These are phyloP conservation scores for Ginglymostoma cirratum DNA, from an alignment of 2,113 vertebrate species.

Conservation along the genomic window DNA sequence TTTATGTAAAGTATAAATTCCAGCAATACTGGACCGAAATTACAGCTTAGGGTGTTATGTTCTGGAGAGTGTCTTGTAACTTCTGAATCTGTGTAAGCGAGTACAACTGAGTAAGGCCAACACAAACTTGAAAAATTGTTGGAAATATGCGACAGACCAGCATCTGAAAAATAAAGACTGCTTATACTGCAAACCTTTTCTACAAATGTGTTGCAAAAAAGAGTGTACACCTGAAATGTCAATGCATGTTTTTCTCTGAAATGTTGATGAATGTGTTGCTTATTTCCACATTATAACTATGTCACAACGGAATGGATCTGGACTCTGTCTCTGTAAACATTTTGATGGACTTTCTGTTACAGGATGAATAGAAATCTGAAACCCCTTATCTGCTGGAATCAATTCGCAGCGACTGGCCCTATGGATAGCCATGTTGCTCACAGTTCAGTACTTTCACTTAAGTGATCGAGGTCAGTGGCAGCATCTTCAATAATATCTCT, in stretches of 20 bases:
- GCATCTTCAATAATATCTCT: no score
- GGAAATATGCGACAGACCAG: background rate
- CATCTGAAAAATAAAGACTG: background rate
- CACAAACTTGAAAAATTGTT: background rate
- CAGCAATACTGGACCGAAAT: background rate
- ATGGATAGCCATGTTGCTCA: no score
- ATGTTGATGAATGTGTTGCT: background rate
- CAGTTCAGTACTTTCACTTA: no score
- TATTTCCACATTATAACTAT: background rate
- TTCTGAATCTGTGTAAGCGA: background rate
- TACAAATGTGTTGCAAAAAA: background rate
- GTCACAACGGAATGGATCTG: background rate
- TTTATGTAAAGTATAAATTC: no score
- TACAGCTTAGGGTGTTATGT: background rate
- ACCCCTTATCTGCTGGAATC: background rate
- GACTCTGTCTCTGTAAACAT: background rate
- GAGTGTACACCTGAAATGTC: background rate
- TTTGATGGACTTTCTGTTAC: background rate
- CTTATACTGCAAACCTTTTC: background rate
- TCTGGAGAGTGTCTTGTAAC: background rate
- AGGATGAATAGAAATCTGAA: background rate
- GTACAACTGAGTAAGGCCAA: background rate
- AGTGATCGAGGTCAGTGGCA: no score
- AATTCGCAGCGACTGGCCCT: background rate
- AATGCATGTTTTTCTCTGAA: background rate